Evolutionary conservation across 2,113 vertebrate genomes (phyloP).

Genomic region (Cephalopholis sonnerati): DNA sequence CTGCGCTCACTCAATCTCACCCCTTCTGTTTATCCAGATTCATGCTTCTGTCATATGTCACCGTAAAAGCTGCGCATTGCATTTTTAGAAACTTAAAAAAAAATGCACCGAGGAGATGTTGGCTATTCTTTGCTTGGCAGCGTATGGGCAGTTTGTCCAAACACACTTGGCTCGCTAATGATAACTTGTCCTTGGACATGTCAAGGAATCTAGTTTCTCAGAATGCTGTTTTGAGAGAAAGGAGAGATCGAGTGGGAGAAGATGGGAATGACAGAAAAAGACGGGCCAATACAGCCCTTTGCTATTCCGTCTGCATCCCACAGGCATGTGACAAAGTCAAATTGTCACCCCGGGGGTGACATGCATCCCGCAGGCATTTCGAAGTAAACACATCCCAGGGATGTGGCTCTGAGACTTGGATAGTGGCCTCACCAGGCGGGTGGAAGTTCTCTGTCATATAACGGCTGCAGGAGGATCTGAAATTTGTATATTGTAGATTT

Average conservation of each 20-base stretch:
- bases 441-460: background rate
- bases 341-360: slow-evolving; percentile 72
- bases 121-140: slow-evolving; percentile 41
- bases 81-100: slow-evolving; percentile 27
- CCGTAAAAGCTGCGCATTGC: slow-evolving; percentile 35
- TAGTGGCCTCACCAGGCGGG: slow-evolving; percentile 13
- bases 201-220: slow-evolving; percentile 61
- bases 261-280: slow-evolving; percentile 64
- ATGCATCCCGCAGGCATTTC: slow-evolving; percentile 71
- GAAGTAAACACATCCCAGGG: slow-evolving; percentile 62
- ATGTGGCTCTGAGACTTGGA: slow-evolving; percentile 57
- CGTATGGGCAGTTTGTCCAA: slow-evolving; percentile 51
- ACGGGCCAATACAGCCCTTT: slow-evolving; percentile 72
- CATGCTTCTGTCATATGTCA: background rate
- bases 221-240: slow-evolving; percentile 61
- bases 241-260: slow-evolving; percentile 45
- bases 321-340: slow-evolving; percentile 74
- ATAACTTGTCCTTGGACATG: slow-evolving; percentile 66
- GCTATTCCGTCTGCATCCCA: slow-evolving; percentile 65
- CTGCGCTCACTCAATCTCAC: background rate
- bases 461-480: background rate
- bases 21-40: background rate
- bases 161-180: slow-evolving; percentile 65
- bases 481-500: slow-evolving; percentile 1
- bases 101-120: background rate